phyloP scores from a whole-genome alignment of 2,888 invertebrate genomes.

The Cosmorhoe ocellata region DNA sequence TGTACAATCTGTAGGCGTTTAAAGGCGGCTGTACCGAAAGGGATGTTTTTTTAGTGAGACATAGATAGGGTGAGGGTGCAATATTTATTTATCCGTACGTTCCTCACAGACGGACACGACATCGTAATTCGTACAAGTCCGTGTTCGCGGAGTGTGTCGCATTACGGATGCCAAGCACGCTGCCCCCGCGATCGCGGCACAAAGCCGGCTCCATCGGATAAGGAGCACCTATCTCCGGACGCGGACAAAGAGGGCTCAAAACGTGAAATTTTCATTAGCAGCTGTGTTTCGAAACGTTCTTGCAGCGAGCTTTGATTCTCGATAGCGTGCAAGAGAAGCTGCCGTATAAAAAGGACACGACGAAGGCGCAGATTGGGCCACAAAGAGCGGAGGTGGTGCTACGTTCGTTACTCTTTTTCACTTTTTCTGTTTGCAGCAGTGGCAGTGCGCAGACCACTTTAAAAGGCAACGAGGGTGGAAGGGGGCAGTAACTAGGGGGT shows the following conservation, averaged over 20 bases:
- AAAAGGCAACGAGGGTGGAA: conserved; percentile 76
- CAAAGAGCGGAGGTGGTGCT: conserved; percentile 81
- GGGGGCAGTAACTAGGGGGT: conserved; percentile 79
- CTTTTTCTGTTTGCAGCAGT: conserved; percentile 80
- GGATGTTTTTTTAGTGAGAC: conserved; percentile 81
- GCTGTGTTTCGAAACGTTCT: conserved; percentile 70
- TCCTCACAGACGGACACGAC: conserved; percentile 70
- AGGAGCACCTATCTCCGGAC: conserved; percentile 67
- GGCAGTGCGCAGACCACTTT: conserved; percentile 81
- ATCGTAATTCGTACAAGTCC: conserved; percentile 68
- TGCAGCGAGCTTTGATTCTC: conserved; percentile 76
- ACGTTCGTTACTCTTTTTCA: conserved; percentile 72
- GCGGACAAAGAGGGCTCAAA: conserved; percentile 71
- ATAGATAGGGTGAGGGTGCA: conserved; percentile 82
- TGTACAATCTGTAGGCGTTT: conserved; percentile 83
- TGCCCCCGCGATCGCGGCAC: conserved; percentile 35
- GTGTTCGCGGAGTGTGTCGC: conserved; percentile 47
- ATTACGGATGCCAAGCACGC: conserved; percentile 73
- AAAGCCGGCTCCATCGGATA: conserved; percentile 71
- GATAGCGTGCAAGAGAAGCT: conserved; percentile 78
- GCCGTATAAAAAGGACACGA: conserved; percentile 76
- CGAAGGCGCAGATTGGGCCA: conserved; percentile 79
- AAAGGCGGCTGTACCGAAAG: conserved; percentile 81
- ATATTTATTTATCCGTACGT: conserved; percentile 80
- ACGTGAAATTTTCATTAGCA: conserved; percentile 81